Evolutionary conservation across 2,797 vertebrate genomes (phyloP).

Genomic region (Graptemys geographica): DNA sequence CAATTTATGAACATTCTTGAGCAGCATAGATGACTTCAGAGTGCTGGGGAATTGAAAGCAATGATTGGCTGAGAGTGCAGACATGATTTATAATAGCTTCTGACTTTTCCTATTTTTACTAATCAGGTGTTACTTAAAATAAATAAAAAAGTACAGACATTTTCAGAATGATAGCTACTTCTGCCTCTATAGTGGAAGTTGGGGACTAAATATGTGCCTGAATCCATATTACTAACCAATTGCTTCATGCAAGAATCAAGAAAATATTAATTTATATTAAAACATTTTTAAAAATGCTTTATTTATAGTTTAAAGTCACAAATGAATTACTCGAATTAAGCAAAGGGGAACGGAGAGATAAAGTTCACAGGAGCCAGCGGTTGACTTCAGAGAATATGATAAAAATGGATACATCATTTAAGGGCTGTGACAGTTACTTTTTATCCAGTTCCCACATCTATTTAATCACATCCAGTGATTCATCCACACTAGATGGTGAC

Average conservation of each 20-base stretch:
- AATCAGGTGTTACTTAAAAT: neutral
- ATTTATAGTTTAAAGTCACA: neutral
- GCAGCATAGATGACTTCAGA: neutral
- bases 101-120: neutral
- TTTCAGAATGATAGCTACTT: neutral
- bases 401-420: neutral
- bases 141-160: neutral
- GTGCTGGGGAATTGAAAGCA: neutral
- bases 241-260: neutral
- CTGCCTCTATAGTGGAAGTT: neutral
- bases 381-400: neutral
- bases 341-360: neutral
- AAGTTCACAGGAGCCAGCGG: neutral
- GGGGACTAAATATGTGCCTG: neutral
- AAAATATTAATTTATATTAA: neutral
- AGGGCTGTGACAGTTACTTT: neutral
- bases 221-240: neutral
- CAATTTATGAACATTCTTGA: neutral
- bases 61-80: neutral
- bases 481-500: neutral
- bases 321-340: neutral
- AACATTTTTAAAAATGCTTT: neutral
- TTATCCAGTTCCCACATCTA: neutral
- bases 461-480: neutral
- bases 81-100: slow-evolving; percentile 8